These are phyloP conservation scores for Synanthedon andrenaeformis DNA, from an alignment of 2,888 invertebrate genomes.

Conservation along the genomic window DNA sequence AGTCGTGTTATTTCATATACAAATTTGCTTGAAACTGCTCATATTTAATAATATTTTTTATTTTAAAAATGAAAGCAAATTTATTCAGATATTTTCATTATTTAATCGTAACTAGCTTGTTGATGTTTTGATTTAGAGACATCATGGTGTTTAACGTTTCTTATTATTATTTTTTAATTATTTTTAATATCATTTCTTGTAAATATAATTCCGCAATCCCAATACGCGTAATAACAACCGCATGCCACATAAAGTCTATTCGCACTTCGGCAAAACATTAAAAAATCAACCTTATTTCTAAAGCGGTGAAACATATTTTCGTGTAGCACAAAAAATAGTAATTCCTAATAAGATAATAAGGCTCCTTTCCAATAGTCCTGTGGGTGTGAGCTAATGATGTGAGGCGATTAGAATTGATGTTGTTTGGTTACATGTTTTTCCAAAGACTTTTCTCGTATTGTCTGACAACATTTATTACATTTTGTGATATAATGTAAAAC, in stretches of 20 bases:
- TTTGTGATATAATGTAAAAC: too few relatives aligned
- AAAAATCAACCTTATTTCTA: conserved; percentile 21
- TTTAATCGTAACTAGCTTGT: too few relatives aligned
- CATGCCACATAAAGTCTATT: conserved; percentile 35
- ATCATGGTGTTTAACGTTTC: too few relatives aligned
- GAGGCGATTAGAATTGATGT: conserved; percentile 5
- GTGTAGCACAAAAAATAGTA: conserved; percentile 20
- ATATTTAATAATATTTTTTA: too few relatives aligned
- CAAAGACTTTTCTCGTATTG: not conserved
- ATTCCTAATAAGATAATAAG: conserved; percentile 55
- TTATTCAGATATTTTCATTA: too few relatives aligned
- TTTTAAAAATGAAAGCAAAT: too few relatives aligned
- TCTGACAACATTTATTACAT: not conserved
- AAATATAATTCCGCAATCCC: conserved; percentile 12
- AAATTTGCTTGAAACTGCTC: too few relatives aligned
- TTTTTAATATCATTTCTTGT: not conserved
- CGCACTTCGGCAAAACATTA: conserved; percentile 15
- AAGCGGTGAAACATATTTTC: conserved; percentile 15
- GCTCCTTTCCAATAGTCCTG: conserved; percentile 39
- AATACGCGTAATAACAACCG: conserved; percentile 35
- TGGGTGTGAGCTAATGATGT: conserved; percentile 17
- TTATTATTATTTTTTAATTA: not conserved
- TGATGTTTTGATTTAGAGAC: too few relatives aligned
- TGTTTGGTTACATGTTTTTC: not conserved
- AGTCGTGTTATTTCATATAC: too few relatives aligned